Evolutionary conservation across 2,888 invertebrate species (phyloP), one percentile per base, ranked within the genome.

Genomic region (Allolobophora icterica): DNA sequence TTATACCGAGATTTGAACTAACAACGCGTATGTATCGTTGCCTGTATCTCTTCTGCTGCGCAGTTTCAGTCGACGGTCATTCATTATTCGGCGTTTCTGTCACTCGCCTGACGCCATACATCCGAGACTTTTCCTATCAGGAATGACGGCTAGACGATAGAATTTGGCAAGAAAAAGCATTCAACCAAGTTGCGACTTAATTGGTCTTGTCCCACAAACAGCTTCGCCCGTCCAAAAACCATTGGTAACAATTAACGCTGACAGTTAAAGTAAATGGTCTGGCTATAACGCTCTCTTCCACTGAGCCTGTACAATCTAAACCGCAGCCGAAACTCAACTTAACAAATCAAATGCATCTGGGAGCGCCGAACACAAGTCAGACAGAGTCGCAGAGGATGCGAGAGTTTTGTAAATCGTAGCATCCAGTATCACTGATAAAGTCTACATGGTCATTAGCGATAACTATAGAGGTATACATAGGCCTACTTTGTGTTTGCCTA

Each of bases 71-170:
- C 30, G 52, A 52, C 24, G 71, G 30, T 71, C 71, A 71, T 71
- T 71, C n/a, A n/a, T 71, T 71, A 71, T 71, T 71, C 71, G 71
- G 71, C 13, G 30, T 71, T 71, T 71, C 71, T 71, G 71, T 71
- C 30, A 71, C n/a, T 71, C 52, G 71, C 4, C 71, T 71, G 71
- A 71, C 71, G 71, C 71, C 71, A 71, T 8, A 71, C 71, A 71
- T 71, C n/a, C 71, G 71, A 71, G n/a, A 71, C 71, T n/a, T n/a
- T 71, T n/a, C n/a, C 71, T 21, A 52, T 71, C 71, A 71, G 30
- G 30, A 71, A n/a, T 71, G 71, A 71, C 71, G 71, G 71, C 30
- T 71, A 71, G 71, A 71, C 71, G 71, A 71, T 71, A n/a, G 71
- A 71, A 71, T 71, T 71, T 71, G 71, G 71, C 71, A 71, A n/a